A percentile compares a stretch with the other conserved stretches of the same genome.
Conservation (phyloP, 1,140 invertebrate genomes). For the Idris sp. region DNA sequence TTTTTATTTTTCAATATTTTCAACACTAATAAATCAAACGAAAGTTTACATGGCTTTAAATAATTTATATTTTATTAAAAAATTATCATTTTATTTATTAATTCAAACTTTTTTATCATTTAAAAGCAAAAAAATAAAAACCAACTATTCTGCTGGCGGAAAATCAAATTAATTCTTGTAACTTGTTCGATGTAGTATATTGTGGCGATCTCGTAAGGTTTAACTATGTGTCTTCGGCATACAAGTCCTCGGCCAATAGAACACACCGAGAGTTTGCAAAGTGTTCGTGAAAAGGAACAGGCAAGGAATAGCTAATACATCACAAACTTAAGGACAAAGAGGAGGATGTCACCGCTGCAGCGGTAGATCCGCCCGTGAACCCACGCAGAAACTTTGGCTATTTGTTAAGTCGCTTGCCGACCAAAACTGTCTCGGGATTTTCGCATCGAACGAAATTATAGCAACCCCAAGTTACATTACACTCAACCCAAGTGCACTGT, state of each 20-base stretch:
- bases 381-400: constrained; percentile 76
- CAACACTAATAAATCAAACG: no score
- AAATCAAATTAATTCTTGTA: constrained; percentile 12
- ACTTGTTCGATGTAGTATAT: constrained; percentile 15
- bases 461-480: constrained; percentile 56
- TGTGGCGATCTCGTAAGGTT: constrained; percentile 37
- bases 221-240: constrained; percentile 44
- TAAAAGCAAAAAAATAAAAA: no score
- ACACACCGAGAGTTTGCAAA: constrained; percentile 56
- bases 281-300: constrained; percentile 59
- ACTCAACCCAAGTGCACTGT: constrained; percentile 38
- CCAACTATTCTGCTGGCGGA: neutral
- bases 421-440: constrained; percentile 76
- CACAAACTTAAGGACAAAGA: constrained; percentile 78
- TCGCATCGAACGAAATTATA: constrained; percentile 69
- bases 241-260: constrained; percentile 49
- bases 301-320: constrained; percentile 76
- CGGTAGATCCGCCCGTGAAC: constrained; percentile 70
- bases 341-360: constrained; percentile 72
- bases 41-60: no score
- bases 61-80: no score
- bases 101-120: no score
- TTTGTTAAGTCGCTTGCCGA: constrained; percentile 78
- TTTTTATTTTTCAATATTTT: no score
- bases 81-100: no score